Evolutionary conservation across 2,888 invertebrate genomes (phyloP).

Genomic region (Lasius platythorax): DNA sequence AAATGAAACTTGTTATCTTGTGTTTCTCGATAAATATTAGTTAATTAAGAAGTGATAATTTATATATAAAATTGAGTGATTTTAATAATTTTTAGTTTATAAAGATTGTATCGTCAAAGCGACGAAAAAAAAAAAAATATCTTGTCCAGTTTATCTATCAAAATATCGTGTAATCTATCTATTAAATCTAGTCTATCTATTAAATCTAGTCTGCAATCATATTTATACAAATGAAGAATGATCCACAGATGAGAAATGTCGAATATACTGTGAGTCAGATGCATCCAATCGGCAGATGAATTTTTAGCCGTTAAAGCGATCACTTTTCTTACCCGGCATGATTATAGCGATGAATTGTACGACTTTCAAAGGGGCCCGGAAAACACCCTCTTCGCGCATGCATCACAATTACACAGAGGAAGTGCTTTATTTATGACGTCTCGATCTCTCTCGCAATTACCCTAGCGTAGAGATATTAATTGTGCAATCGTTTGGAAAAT

Average conservation of each 20-base stretch:
- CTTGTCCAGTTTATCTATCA: too few relatives aligned
- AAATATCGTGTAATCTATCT: too few relatives aligned
- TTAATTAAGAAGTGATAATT: not conserved
- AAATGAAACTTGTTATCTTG: not conserved
- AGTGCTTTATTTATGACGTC: conserved; percentile 42
- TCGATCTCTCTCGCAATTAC: conserved; percentile 45
- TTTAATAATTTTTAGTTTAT: not conserved
- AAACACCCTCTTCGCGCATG: conserved; percentile 23
- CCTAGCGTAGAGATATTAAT: conserved; percentile 26
- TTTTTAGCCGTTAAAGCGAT: conserved; percentile 3
- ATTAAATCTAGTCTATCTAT: not conserved
- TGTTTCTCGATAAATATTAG: not conserved
- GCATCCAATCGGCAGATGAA: conserved; percentile 3
- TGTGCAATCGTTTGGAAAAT: conserved; percentile 48
- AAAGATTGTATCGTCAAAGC: not conserved
- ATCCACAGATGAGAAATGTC: not conserved
- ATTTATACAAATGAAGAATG: not conserved
- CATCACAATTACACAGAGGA: conserved; percentile 38
- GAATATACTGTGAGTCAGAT: conserved; percentile 2
- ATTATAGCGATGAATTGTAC: conserved; percentile 21
- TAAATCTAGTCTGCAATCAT: not conserved
- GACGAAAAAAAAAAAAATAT: too few relatives aligned
- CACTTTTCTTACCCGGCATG: not conserved
- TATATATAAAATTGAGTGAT: not conserved
- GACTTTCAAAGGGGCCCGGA: conserved; percentile 11